Evolutionary conservation across 2,888 invertebrate genomes (phyloP), one percentile per base, ranked within the genome.

Genomic region (Teleiodes luculella): DNA sequence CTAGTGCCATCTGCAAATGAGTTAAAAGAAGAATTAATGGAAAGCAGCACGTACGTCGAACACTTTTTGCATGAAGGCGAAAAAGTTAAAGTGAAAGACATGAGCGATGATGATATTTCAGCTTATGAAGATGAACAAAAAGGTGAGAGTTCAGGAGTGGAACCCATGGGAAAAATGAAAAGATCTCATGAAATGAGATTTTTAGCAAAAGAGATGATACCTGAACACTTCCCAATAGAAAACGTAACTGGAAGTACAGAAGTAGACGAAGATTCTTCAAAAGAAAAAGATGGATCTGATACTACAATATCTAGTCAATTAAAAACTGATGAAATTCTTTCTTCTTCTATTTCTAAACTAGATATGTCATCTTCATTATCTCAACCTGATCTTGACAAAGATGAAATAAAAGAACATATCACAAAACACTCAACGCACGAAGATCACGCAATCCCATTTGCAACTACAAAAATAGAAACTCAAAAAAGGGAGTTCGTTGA

Each of bases 121-220:
- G 91, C 90, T 46, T 91, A 91, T 60, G 91, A 92, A 56, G 91
- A 92, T 56, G 92, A 92, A 57, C 76, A 83, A 31, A 82, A 83
- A 63, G 75, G 78, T 39, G 86, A 85, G 54, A 83, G 2, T 5
- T 3, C 24, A 24, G 33, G 82, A 47, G 84, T 83, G 41, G 92
- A 92, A 64, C 92, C 92, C 52, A 83, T 91, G n/a, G 90, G 92
- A 24, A 93, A 93, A 73, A 96, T 97, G 96, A 97, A 96, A 75
- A 91, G 97, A 57, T 97, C 96, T 0, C 94, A 95, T 65, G 97
- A 97, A 88, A 97, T 97, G 96, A 94, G 95, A 57, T 97, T 97
- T 74, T 94, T 93, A 65, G 95, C 95, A 3, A 90, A 89, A 58
- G 85, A 91, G 43, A 81, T 91, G 68, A 78, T 90, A 36, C 86